Base-by-base conservation (phyloP, 2,888 invertebrate genomes). In the Sthenelais limicola region DNA sequence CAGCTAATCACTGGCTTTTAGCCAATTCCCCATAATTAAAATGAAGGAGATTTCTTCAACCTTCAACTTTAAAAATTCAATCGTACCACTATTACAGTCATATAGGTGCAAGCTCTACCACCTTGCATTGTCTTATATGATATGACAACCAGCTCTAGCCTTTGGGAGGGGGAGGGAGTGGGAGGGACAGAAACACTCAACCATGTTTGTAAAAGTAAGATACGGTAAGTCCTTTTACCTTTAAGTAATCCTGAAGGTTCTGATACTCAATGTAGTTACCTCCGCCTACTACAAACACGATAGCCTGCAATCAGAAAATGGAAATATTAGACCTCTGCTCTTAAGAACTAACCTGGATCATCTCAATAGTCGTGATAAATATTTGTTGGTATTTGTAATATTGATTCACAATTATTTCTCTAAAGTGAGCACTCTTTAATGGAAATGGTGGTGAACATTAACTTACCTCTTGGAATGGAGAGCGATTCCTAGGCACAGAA, bases 181-280 rank as follows among this genome's bases (percentile, higher is more conserved):
- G n/a, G n/a, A 18, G 7, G 18, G n/a, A 68, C 12, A 28, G 56
- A 12, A 15, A 43, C 47, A 43, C 18, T n/a, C n/a, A n/a, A n/a
- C n/a, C n/a, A n/a, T n/a, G n/a, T n/a, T n/a, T n/a, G n/a, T n/a
- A n/a, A n/a, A n/a, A n/a, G n/a, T n/a, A n/a, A 35, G 18, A n/a
- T 9, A 12, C 12, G 9, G 32, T n/a, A 48, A 68, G 12, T 28
- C 24, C 12, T 58, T 73, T 67, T 70, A 93, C 93, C 91, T 94
- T 97, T 43, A 94, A 94, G 85, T 97, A 97, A 87, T 98, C 98
- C 69, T 94, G 92, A 74, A 99, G 91, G 91, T 99, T 99, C 88
- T 98, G 98, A 88, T 99, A 99, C 89, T 99, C 99, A 84, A 98
- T 98, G 86, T 99, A 99, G 90, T 98, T 98, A 66, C 99, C 90